Evolutionary conservation across 2,797 vertebrate genomes (phyloP).

Genomic region (Coregonus sp.): DNA sequence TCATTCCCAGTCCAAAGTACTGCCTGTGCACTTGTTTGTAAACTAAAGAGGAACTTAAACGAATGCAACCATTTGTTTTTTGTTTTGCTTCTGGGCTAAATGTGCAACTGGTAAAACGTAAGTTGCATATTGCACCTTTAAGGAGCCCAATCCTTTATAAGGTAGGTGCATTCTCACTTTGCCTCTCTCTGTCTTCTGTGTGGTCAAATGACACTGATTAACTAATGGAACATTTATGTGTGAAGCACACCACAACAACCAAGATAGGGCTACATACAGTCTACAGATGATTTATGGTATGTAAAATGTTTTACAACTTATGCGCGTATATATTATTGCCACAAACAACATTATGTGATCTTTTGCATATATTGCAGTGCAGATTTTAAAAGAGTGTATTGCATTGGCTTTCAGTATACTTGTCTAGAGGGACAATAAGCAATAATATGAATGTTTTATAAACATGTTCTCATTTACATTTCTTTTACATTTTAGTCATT

Average conservation of each 20-base stretch:
- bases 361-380: slow-evolving; percentile 60
- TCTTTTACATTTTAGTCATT: too few relatives aligned
- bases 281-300: slow-evolving; percentile 45
- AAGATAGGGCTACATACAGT: slow-evolving; percentile 44
- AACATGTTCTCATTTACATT: slow-evolving; percentile 33
- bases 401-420: slow-evolving; percentile 70
- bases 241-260: slow-evolving; percentile 47
- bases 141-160: neutral
- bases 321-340: slow-evolving; percentile 79
- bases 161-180: neutral
- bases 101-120: too few relatives aligned
- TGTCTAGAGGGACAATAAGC: slow-evolving; percentile 70
- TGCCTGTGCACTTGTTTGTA: too few relatives aligned
- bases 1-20: too few relatives aligned
- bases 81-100: too few relatives aligned
- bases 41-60: too few relatives aligned
- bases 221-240: slow-evolving; percentile 33
- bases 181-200: slow-evolving; percentile 16
- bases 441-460: slow-evolving; percentile 25
- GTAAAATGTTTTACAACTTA: slow-evolving; percentile 54
- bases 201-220: slow-evolving; percentile 50
- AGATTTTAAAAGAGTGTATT: slow-evolving; percentile 70
- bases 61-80: too few relatives aligned
- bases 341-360: slow-evolving; percentile 63
- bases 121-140: too few relatives aligned